Evolutionary conservation across 2,113 vertebrate species (phyloP).

Genomic region (Coregonus clupeaformis): DNA sequence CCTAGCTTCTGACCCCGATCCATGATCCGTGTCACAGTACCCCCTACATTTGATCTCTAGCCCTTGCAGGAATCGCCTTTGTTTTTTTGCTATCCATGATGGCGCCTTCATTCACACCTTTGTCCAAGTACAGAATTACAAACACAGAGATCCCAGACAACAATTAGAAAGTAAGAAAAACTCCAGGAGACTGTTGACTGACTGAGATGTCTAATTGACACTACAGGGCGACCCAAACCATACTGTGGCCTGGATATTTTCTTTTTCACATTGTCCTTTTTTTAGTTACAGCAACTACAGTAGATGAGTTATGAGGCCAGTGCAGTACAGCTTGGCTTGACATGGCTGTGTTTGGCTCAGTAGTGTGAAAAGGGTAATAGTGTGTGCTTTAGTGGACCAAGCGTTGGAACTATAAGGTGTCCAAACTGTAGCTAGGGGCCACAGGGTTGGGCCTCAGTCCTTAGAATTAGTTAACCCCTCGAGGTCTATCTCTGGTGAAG

Average conservation of each 20-base stretch:
- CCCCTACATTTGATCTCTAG: background rate
- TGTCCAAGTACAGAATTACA: slow-evolving; percentile 49
- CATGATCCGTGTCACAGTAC: background rate
- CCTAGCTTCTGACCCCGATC: background rate
- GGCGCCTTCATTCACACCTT: slow-evolving; percentile 54
- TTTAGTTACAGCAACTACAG: too few species aligned
- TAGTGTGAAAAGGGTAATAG: background rate
- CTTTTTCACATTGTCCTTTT: too few species aligned
- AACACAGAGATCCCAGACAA: slow-evolving; percentile 39
- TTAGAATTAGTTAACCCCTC: too few species aligned
- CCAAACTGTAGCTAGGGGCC: background rate
- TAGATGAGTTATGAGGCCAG: too few species aligned
- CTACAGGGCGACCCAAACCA: too few species aligned
- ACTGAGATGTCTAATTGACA: slow-evolving; percentile 1
- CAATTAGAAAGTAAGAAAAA: slow-evolving; percentile 37
- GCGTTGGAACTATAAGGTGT: background rate
- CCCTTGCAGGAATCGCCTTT: background rate
- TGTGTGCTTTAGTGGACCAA: slow-evolving; percentile 32
- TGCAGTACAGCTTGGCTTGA: too few species aligned
- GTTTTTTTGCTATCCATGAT: slow-evolving; percentile 34
- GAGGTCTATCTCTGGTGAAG: too few species aligned
- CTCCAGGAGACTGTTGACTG: slow-evolving; percentile 39
- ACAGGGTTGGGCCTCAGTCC: background rate
- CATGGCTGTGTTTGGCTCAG: too few species aligned
- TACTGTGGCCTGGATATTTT: too few species aligned